phyloP scores from a whole-genome alignment of 2,113 vertebrate species.

The Arizona elegans region DNA sequence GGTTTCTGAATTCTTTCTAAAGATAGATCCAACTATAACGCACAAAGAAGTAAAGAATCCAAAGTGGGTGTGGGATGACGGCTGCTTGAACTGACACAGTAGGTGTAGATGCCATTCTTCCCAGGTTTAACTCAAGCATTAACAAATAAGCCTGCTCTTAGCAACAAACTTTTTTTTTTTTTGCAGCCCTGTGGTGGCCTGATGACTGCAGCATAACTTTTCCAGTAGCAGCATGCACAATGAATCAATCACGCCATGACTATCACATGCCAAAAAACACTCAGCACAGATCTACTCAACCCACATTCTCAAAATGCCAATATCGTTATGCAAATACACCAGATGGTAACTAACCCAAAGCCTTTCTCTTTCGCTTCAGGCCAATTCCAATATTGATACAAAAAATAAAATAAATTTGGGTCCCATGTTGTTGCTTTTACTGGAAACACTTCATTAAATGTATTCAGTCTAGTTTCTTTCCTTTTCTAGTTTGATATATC shows the following conservation, averaged over 20 bases:
- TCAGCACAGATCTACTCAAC: neutral
- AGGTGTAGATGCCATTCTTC: neutral
- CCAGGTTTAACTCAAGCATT: neutral
- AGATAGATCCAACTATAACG: neutral
- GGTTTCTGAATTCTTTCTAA: neutral
- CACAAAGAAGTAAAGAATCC: neutral
- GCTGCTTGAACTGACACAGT: neutral
- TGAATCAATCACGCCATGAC: neutral
- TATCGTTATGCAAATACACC: slow-evolving; percentile 9
- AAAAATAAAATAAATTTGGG: neutral
- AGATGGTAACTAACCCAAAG: slow-evolving; percentile 5
- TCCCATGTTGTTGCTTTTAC: neutral
- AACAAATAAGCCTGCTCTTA: neutral
- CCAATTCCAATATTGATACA: slow-evolving; percentile 14
- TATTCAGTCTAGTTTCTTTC: neutral
- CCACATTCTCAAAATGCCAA: slow-evolving; percentile 11
- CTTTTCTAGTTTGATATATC: neutral
- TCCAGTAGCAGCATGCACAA: neutral
- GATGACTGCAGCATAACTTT: neutral
- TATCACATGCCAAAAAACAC: neutral
- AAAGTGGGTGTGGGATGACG: neutral
- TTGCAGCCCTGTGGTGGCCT: neutral
- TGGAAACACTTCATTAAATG: neutral
- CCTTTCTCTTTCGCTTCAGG: neutral
- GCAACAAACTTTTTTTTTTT: neutral